Conservation (phyloP, 2,888 invertebrate species). For the Synanthedon myopaeformis region DNA sequence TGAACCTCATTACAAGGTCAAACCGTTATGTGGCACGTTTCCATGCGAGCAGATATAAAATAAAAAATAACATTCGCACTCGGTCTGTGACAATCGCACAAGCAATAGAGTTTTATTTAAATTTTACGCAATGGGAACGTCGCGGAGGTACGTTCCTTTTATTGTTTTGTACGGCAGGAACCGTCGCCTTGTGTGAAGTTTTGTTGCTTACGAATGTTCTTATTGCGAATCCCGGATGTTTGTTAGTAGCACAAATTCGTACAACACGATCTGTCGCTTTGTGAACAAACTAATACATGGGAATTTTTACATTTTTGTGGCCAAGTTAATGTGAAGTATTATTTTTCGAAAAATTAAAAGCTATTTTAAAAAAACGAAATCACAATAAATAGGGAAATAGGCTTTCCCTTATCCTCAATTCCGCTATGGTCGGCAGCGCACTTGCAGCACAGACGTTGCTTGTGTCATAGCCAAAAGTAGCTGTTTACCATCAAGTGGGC, state of each 20-base stretch:
- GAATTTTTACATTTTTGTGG: no score
- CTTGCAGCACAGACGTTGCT: no score
- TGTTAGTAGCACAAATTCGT: constrained; percentile 6
- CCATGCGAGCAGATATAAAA: constrained; percentile 3
- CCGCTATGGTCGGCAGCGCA: no score
- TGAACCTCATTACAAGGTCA: not conserved
- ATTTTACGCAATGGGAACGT: constrained; percentile 11
- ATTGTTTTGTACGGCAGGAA: constrained; percentile 5
- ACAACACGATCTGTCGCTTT: constrained; percentile 2
- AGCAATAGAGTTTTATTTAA: constrained; percentile 18
- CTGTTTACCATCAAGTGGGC: no score
- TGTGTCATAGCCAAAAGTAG: no score
- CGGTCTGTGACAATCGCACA: constrained; percentile 6
- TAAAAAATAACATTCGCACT: constrained; percentile 8
- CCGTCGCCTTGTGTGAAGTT: constrained; percentile 12
- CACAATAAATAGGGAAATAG: no score
- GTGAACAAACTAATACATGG: no score
- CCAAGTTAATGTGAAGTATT: no score
- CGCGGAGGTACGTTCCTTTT: constrained; percentile 4
- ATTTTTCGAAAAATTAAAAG: no score
- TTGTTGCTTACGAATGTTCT: constrained; percentile 11
- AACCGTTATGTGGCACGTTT: constrained; percentile 1
- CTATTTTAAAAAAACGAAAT: no score
- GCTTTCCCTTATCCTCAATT: no score
- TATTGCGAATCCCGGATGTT: constrained; percentile 8